Conservation (phyloP, 2,797 vertebrate species). For the Perodicticus potto region DNA sequence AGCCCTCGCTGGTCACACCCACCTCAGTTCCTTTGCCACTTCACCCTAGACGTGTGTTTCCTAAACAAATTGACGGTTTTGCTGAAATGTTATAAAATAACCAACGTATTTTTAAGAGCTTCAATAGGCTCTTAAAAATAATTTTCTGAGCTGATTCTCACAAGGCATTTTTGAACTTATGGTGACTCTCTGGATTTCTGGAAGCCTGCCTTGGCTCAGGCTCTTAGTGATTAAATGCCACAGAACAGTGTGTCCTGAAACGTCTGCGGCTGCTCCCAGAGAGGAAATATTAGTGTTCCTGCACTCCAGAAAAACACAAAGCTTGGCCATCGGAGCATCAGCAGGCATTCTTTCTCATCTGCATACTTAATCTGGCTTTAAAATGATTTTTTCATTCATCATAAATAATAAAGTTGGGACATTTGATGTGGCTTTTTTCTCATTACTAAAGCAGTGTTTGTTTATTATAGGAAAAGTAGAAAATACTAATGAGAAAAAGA, state of each 20-base stretch:
- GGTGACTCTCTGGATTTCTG: slow-evolving; percentile 63
- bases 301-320: slow-evolving; percentile 45
- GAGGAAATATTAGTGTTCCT: slow-evolving; percentile 20
- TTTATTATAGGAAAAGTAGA: slow-evolving; percentile 37
- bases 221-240: slow-evolving; percentile 68
- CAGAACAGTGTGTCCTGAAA: slow-evolving; percentile 54
- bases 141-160: slow-evolving; percentile 44
- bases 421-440: background rate
- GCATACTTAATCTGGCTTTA: slow-evolving; percentile 66
- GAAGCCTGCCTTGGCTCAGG: slow-evolving; percentile 47
- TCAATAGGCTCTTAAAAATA: background rate
- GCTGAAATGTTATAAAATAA: background rate
- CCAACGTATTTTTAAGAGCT: background rate
- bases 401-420: background rate
- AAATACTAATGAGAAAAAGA: slow-evolving; percentile 31
- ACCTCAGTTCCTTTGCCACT: rapidly evolving
- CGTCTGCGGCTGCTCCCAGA: background rate
- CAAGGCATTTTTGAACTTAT: slow-evolving; percentile 34
- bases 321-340: background rate
- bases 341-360: slow-evolving; percentile 37
- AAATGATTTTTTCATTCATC: slow-evolving; percentile 59
- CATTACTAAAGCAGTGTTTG: slow-evolving; percentile 10
- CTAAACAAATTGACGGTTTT: background rate
- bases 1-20: rapidly evolving
- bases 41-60: rapidly evolving